Base-by-base conservation (phyloP, 2,797 vertebrate genomes). In the Salmo trutta region DNA sequence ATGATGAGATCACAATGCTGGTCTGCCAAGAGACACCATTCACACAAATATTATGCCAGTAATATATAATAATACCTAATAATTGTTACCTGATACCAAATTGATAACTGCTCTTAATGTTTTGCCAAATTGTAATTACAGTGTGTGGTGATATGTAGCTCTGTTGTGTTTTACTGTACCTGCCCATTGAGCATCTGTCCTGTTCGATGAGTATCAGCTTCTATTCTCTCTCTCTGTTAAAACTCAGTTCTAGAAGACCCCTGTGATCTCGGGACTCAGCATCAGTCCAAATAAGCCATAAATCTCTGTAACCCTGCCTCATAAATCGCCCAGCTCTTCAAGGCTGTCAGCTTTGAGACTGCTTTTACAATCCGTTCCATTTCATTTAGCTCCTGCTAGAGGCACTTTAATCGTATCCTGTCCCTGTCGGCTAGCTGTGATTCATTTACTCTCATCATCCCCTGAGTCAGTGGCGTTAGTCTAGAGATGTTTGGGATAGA, bases 321-420 rank as follows among this genome's bases (percentile, higher is more conserved):
- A 75, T 75, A 65, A 79, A 71, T 75, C 67, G 33, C 73, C 65
- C 24, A 17, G 7, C n/a, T 51, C 54, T 75, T 71, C 67, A 75
- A 56, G 19, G 54, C 54, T 77, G 67, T 62, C 77, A 53, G 71
- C 41, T 75, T 74, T 71, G 17, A 64, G 54, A 71, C 75, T 62
- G 65, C 65, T 79, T 68, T 74, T 56, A 59, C 80, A 72, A 69
- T 71, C 74, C 56, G 21, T 80, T 81, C 67, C 77, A 24, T 74
- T 79, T 76, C 52, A 79, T 76, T 76, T 73, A 66, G 65, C 73
- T 19, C 70, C 51, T 59, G 19, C 69, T 56, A 54, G 36, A 36
- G 62, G 75, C 66, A 72, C 66, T 59, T 76, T 56, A 47, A 65
- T 79, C 10, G 19, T 71, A 15, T 47, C 53, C 36, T 53, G 73